A percentile compares a stretch with the other conserved stretches of the same genome.
Conservation (phyloP, 1,140 invertebrate genomes). For the Druon quercuslanigerum region DNA sequence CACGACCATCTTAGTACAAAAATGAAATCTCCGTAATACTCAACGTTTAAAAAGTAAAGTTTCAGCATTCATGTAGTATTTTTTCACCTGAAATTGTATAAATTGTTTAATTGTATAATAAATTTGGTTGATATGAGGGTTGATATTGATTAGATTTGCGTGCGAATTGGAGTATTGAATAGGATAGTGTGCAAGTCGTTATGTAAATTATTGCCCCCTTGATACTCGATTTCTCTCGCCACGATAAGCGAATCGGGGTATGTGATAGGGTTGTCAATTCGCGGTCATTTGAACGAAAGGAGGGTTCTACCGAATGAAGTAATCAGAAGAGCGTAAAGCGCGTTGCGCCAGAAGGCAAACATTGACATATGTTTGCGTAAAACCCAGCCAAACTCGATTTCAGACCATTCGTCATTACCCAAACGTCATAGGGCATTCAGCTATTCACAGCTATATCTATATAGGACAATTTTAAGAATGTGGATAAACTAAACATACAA, state of each 20-base stretch:
- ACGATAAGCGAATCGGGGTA: slow-evolving; percentile 11
- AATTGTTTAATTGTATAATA: no score
- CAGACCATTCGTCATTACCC: slow-evolving; percentile 15
- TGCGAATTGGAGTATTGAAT: background rate
- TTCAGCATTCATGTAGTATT: no score
- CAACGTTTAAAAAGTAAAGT: no score
- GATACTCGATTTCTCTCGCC: slow-evolving; percentile 41
- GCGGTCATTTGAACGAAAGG: slow-evolving; percentile 61
- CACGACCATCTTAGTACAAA: no score
- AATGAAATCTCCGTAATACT: no score
- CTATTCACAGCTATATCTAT: slow-evolving; percentile 31
- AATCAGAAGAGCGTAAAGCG: slow-evolving; percentile 68
- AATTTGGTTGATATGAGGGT: no score
- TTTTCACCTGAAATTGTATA: no score
- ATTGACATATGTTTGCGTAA: slow-evolving; percentile 71
- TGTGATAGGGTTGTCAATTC: slow-evolving; percentile 49
- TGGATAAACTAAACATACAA: background rate
- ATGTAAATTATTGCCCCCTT: slow-evolving; percentile 46
- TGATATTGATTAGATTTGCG: no score
- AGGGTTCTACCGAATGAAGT: slow-evolving; percentile 52
- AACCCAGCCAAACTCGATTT: slow-evolving; percentile 46
- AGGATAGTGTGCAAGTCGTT: slow-evolving; percentile 27
- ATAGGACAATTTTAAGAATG: slow-evolving; percentile 3
- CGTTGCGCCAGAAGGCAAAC: slow-evolving; percentile 68
- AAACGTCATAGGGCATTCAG: slow-evolving; percentile 13